phyloP scores from a whole-genome alignment of 2,113 vertebrate genomes.

The Hippocampus barbouri region DNA sequence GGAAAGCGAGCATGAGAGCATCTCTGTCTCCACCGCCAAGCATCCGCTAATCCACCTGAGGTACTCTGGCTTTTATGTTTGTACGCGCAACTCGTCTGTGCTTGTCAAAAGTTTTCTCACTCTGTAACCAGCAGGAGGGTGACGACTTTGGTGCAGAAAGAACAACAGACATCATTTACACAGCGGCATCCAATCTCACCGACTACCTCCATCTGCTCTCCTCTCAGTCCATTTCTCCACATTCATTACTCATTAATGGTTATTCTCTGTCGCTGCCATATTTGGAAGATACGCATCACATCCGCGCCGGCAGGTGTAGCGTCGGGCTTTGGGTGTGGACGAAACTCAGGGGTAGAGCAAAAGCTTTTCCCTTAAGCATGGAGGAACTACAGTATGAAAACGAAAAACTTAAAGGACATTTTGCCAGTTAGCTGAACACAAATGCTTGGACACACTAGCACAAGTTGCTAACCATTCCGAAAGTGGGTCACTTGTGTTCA shows the following conservation, averaged over 20 bases:
- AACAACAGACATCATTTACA: conserved; percentile 61
- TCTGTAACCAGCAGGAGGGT: conserved; percentile 50
- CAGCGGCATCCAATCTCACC: conserved; percentile 53
- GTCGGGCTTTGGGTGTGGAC: conserved; percentile 46
- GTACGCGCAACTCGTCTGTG: conserved; percentile 40
- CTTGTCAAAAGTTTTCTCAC: conserved; percentile 57
- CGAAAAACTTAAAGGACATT: neutral
- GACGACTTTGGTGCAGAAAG: conserved; percentile 51
- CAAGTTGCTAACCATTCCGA: neutral
- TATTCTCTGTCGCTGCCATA: conserved; percentile 41
- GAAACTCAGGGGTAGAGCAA: conserved; percentile 44
- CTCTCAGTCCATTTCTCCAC: conserved; percentile 60
- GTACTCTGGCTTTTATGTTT: conserved; percentile 58
- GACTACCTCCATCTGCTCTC: conserved; percentile 38
- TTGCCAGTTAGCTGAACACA: neutral
- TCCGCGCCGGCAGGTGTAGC: conserved; percentile 37
- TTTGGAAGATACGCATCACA: conserved; percentile 11
- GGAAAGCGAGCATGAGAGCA: conserved; percentile 47
- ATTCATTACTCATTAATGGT: conserved; percentile 78
- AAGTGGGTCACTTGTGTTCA: neutral
- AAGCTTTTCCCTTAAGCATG: neutral
- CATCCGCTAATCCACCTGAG: conserved; percentile 68
- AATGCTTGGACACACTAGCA: neutral
- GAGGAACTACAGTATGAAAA: neutral
- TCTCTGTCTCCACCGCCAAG: conserved; percentile 62